phyloP scores from a whole-genome alignment of 1,140 invertebrate genomes.

The Drosophila ambigua region DNA sequence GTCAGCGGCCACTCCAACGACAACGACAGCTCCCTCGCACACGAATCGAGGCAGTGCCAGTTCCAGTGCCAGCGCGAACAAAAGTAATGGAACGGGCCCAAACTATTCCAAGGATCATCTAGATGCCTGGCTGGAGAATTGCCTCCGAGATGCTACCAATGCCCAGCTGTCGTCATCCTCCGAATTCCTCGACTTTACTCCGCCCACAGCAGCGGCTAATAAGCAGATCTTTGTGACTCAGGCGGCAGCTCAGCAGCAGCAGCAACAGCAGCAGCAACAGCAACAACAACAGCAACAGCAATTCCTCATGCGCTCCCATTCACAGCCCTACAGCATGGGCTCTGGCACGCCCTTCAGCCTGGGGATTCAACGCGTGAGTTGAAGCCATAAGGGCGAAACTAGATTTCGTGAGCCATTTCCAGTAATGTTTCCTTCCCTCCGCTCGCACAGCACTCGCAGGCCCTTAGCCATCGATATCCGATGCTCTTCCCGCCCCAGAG shows the following conservation, averaged over 20 bases:
- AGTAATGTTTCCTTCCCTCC: slow-evolving; percentile 1
- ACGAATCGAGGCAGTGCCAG: slow-evolving; percentile 1
- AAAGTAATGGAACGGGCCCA: slow-evolving; percentile 29
- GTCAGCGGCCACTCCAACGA: slow-evolving; percentile 8
- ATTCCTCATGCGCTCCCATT: slow-evolving; percentile 58
- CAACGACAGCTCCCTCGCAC: slow-evolving; percentile 3
- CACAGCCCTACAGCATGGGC: slow-evolving; percentile 59
- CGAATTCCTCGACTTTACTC: slow-evolving; percentile 80
- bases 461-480: slow-evolving; percentile 70
- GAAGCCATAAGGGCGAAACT: slow-evolving; percentile 33
- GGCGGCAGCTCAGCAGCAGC: slow-evolving; percentile 42
- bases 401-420: slow-evolving; percentile 11
- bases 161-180: slow-evolving; percentile 79
- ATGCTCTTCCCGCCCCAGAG: slow-evolving; percentile 69
- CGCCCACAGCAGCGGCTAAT: slow-evolving; percentile 38
- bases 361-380: slow-evolving; percentile 78
- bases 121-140: slow-evolving; percentile 81
- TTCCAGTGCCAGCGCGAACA: slow-evolving; percentile 16
- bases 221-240: slow-evolving; percentile 49
- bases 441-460: slow-evolving; percentile 55
- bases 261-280: slow-evolving; percentile 45
- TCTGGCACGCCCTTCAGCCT: slow-evolving; percentile 69
- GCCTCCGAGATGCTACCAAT: slow-evolving; percentile 76
- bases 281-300: slow-evolving; percentile 52
- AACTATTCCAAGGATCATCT: slow-evolving; percentile 78